A percentile compares a stretch with the other conserved stretches of the same genome.
phyloP scores from a whole-genome alignment of 2,888 invertebrate species.

The Dasypogon diadema region DNA sequence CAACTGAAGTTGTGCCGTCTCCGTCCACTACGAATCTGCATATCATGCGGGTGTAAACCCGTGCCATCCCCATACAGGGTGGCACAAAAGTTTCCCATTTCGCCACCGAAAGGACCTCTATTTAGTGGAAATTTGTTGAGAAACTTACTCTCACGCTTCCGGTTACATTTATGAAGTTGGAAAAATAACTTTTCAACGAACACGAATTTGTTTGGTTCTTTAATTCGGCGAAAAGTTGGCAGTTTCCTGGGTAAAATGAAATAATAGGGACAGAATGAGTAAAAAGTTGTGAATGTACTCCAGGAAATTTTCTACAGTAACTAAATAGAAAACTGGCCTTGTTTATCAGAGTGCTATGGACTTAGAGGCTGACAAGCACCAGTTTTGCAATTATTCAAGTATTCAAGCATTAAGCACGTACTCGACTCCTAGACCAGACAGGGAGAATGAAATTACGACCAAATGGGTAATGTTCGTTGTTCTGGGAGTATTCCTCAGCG shows the following conservation, averaged over 20 bases:
- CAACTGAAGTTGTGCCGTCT: slow-evolving; percentile 12
- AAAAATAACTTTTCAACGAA: slow-evolving; percentile 33
- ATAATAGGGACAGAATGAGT: slow-evolving; percentile 24
- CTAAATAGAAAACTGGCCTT: neutral
- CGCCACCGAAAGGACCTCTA: slow-evolving; percentile 35
- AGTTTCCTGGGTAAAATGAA: slow-evolving; percentile 8
- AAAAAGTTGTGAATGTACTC: slow-evolving; percentile 5
- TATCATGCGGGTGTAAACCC: neutral
- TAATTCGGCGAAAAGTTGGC: slow-evolving; percentile 38
- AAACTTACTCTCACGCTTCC: slow-evolving; percentile 45
- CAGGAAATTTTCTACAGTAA: neutral
- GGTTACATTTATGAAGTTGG: slow-evolving; percentile 45
- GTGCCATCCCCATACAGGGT: neutral
- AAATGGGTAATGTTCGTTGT: too few relatives aligned
- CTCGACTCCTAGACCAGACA: too few relatives aligned
- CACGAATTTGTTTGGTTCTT: slow-evolving; percentile 38
- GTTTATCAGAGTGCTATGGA: neutral
- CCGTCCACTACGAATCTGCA: slow-evolving; percentile 8
- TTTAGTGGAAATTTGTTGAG: slow-evolving; percentile 40
- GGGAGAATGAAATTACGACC: too few relatives aligned
- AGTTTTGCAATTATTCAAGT: too few relatives aligned
- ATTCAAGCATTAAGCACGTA: too few relatives aligned
- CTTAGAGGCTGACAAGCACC: too few relatives aligned
- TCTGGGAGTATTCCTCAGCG: too few relatives aligned
- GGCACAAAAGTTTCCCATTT: slow-evolving; percentile 35